Conservation (phyloP, 2,888 invertebrate genomes). For the Melanostoma scalare region DNA sequence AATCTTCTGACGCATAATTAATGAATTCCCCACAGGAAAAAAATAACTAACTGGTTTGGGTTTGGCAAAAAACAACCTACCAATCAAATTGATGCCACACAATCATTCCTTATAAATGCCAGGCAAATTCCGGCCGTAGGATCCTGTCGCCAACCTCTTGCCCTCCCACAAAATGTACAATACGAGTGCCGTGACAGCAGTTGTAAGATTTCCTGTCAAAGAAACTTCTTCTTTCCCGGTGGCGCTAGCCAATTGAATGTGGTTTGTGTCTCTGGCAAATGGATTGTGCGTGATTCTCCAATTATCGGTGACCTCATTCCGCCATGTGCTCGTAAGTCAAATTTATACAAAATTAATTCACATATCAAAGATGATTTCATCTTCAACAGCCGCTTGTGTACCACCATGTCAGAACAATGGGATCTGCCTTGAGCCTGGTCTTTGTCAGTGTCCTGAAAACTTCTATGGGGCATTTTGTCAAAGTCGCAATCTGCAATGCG, state of each 20-base stretch:
- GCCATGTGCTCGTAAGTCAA: conserved; percentile 85
- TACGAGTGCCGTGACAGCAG: conserved; percentile 76
- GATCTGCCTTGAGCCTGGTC: conserved; percentile 88
- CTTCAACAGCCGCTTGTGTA: conserved; percentile 87
- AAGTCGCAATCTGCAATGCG: conserved; percentile 88
- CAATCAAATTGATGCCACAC: conserved; percentile 34
- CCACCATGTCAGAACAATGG: conserved; percentile 91
- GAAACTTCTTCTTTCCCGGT: conserved; percentile 77
- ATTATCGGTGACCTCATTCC: conserved; percentile 82
- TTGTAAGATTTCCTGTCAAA: conserved; percentile 77
- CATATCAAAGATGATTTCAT: conserved; percentile 9
- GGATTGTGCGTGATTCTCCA: conserved; percentile 78
- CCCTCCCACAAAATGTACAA: conserved; percentile 76
- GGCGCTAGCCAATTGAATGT: conserved; percentile 75
- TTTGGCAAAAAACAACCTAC: conserved; percentile 27
- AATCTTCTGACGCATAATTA: too few relatives aligned
- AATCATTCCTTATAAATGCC: conserved; percentile 76
- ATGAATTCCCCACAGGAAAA: conserved; percentile 1
- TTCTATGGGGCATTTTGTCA: conserved; percentile 89
- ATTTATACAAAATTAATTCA: background rate
- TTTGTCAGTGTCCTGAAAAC: conserved; percentile 89
- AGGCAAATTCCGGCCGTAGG: conserved; percentile 75
- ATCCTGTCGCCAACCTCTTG: conserved; percentile 74
- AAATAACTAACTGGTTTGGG: conserved; percentile 35
- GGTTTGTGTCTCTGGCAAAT: conserved; percentile 77